A percentile compares a stretch with the other conserved stretches of the same genome.
phyloP scores from a whole-genome alignment of 2,113 vertebrate species.

The Pachycephala philippinensis region DNA sequence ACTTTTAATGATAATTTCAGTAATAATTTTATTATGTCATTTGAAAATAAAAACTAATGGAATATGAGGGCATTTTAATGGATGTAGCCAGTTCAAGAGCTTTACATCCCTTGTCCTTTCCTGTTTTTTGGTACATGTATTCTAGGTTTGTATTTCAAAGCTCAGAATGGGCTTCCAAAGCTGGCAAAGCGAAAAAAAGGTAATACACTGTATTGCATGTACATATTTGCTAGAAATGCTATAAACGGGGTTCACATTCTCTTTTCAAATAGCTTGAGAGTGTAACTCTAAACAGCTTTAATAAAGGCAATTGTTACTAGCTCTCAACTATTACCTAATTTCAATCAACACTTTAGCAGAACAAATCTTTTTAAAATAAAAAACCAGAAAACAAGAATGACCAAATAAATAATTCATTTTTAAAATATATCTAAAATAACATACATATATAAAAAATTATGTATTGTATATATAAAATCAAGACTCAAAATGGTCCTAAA shows the following conservation, averaged over 20 bases:
- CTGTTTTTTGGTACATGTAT: accelerated
- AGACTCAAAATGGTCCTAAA: background rate
- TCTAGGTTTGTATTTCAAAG: background rate
- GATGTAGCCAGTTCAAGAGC: background rate
- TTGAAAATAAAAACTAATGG: background rate
- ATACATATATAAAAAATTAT: background rate
- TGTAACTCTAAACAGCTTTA: background rate
- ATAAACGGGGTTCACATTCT: background rate
- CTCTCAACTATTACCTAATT: background rate
- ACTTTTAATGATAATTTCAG: background rate
- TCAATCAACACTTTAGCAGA: background rate
- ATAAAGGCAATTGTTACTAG: background rate
- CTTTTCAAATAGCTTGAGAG: background rate
- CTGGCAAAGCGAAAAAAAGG: background rate
- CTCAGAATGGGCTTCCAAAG: background rate
- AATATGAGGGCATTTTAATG: background rate
- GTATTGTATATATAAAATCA: background rate
- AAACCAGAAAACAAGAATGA: background rate
- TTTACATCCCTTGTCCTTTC: background rate
- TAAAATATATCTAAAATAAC: background rate
- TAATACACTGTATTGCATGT: background rate
- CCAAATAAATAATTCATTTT: background rate
- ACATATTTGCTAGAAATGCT: background rate
- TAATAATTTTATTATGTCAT: background rate
- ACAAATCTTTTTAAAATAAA: background rate